phyloP scores from a whole-genome alignment of 2,797 vertebrate genomes.

The Labeo calbasu region DNA sequence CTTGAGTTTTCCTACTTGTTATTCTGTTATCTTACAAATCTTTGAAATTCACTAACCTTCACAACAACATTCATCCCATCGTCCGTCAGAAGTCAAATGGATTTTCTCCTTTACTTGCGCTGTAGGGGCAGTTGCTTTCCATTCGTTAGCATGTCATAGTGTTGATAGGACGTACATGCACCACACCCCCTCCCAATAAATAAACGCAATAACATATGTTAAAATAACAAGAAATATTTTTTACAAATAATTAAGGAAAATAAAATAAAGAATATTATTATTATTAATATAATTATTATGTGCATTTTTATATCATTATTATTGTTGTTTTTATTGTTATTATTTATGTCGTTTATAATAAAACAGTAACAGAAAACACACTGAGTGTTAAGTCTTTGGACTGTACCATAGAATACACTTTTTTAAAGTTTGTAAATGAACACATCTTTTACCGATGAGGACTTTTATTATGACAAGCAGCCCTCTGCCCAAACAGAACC shows the following conservation, averaged over 20 bases:
- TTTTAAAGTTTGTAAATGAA: neutral
- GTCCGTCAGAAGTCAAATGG: constrained; percentile 14
- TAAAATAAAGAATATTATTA: neutral
- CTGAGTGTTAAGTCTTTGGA: neutral
- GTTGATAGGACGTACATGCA: constrained; percentile 11
- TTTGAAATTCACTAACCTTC: constrained; percentile 27
- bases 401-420: neutral
- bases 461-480: constrained; percentile 42
- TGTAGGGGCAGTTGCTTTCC: neutral
- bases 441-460: neutral
- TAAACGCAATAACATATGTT: neutral
- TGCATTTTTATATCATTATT: neutral
- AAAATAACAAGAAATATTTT: neutral
- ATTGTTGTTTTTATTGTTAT: neutral
- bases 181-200: constrained; percentile 3
- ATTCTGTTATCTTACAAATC: neutral
- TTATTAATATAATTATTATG: neutral
- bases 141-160: neutral
- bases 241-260: neutral
- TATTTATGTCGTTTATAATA: neutral
- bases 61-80: constrained; percentile 12
- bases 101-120: neutral
- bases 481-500: neutral
- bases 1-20: neutral
- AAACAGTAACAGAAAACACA: neutral